Base-by-base conservation (phyloP, 1,140 invertebrate genomes). In the Drosophila cardini region DNA sequence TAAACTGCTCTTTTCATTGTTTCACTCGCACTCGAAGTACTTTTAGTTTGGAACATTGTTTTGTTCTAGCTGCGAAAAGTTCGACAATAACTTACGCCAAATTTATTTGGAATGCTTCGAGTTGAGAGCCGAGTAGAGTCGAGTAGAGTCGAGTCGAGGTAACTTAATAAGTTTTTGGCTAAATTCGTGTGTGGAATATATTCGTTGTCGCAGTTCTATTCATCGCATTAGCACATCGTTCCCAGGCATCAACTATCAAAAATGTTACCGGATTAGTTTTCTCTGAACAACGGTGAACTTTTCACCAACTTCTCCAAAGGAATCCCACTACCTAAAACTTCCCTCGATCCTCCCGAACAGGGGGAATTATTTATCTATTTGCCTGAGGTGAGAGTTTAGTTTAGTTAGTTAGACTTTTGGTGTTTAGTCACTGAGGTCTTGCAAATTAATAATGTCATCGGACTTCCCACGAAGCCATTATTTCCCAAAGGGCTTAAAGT, bases 211-310 rank as follows among this genome's bases (percentile, higher is more conserved):
- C 32, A 16, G 55, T 60, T 40, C 45, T 38, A 36, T 38, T 42
- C 26, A 26, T 52, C 26, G 67, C 58, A 53, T 69, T 69, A 62
- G 48, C 57, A 62, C 67, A 36, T 45, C 11, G 38, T 34, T 43
- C 15, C 15, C 32, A 16, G 34, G 42, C 34, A 63, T 40, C 45
- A 70, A 63, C 46, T 70, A 70, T 70, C 67, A 70, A 62, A 70
- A 63, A 70, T 70, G 58, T 63, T 62, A 43, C 36, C 58, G 67
- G 48, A 70, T 62, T 70, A 70, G 58, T 62, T 70, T 62, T 18
- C 13, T 48, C 26, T 3, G 21, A 26, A 26, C 21, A 26, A 45
- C 30, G 48, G 7, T 18, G 15, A 62, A 70, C 58, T 61, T 53
- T 69, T 18, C 2, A 18, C 11, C 4, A 68, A 68, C 65, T 68